Percentiles rank a stretch among this genome's conserved stretches.
phyloP scores from a whole-genome alignment of 2,888 invertebrate genomes.

The Willowsia nigromaculata region DNA sequence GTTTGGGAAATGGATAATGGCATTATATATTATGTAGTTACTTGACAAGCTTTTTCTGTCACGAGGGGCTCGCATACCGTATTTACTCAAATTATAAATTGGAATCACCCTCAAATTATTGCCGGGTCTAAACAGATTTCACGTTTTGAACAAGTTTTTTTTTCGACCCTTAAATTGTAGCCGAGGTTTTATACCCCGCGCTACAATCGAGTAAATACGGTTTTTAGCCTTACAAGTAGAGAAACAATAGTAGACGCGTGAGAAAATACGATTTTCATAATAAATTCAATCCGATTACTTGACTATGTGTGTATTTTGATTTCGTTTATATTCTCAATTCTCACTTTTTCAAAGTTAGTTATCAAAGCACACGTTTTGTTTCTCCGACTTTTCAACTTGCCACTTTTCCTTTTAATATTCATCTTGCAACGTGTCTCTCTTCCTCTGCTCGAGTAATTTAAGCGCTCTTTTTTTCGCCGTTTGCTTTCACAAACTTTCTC shows the following conservation, averaged over 20 bases:
- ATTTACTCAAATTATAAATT: no score
- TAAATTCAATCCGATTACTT: not conserved
- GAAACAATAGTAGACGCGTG: not conserved
- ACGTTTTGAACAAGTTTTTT: no score
- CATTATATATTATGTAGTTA: not conserved
- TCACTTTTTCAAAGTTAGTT: not conserved
- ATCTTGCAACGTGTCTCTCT: not conserved
- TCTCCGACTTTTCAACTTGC: not conserved
- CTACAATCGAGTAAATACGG: no score
- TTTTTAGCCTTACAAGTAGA: not conserved
- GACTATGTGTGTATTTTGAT: not conserved
- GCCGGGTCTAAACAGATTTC: no score
- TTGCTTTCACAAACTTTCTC: not conserved
- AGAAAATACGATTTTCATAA: conserved; percentile 35
- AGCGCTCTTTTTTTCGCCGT: not conserved
- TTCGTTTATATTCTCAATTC: not conserved
- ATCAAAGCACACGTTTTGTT: not conserved
- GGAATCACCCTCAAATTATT: no score
- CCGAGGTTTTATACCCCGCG: no score
- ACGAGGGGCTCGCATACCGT: no score
- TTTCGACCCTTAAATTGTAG: no score
- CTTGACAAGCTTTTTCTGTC: not conserved
- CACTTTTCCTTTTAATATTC: not conserved
- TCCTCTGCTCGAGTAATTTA: not conserved
- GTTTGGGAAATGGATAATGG: not conserved